Base-by-base conservation (phyloP, 64 coral and sea anemone genomes). In the Hydrozoanthus tunicans region DNA sequence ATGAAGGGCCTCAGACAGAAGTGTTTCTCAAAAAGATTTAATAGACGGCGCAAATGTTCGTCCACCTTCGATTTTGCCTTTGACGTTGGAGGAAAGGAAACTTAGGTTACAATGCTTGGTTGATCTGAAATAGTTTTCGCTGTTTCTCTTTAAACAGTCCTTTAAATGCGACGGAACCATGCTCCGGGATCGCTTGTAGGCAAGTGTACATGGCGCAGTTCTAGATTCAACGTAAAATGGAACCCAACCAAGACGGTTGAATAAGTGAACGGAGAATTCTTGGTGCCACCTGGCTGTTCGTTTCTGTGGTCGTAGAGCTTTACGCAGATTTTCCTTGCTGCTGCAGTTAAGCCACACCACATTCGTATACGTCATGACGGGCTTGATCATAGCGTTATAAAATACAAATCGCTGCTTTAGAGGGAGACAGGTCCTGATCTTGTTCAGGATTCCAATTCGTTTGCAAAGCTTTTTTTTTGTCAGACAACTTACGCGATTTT, bases 351-450 rank as follows among this genome's bases (percentile, higher is more conserved):
- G 79, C 79, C 55, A 81, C 79, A 81, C 79, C 79, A 81, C 79
- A 62, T 61, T 81, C 7, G 54, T 9, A 81, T 81, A 81, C 4
- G 79, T 81, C 56, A 81, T 56, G 79, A 81, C 78, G 5, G 43
- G 78, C 23, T 80, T 80, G 43, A 3, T 80, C 78, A 80, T 80
- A 80, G 78, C 78, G 79, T 81, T 81, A 81, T 81, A 81, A 3
- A 58, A 81, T 81, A 81, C 15, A 81, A 81, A 3, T 81, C 55
- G 79, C 79, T 81, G 79, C 79, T 81, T 81, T 7, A 81, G 79
- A 56, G 79, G 79, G 79, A 81, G 56, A 81, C 79, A 58, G 20
- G 56, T 25, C 15, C 17, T 81, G 79, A 81, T 81, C 70, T 43
- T 7, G 9, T 25, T 73, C 70, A 73, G 70, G 70, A 73, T 73